phyloP scores from a whole-genome alignment of 2,888 invertebrate species.

The Polylopha cassiicola region DNA sequence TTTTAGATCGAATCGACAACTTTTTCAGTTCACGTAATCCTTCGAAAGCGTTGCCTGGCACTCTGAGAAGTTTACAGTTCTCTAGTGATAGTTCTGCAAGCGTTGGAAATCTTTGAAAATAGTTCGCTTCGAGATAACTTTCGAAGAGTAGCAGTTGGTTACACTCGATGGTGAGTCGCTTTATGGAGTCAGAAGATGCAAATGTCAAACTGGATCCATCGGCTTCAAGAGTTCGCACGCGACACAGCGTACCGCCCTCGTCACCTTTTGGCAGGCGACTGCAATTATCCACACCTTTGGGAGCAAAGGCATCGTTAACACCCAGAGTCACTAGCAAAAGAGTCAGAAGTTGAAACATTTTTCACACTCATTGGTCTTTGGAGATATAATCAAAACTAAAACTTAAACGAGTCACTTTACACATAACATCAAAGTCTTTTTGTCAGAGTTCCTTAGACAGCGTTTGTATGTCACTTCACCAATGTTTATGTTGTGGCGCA shows the following conservation, averaged over 20 bases:
- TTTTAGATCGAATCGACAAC: conserved; percentile 86
- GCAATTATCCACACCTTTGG: conserved; percentile 63
- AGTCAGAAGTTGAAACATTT: conserved; percentile 73
- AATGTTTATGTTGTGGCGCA: conserved; percentile 68
- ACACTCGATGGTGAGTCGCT: conserved; percentile 85
- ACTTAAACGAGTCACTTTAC: conserved; percentile 29
- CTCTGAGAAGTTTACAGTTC: conserved; percentile 87
- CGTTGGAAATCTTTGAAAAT: conserved; percentile 84
- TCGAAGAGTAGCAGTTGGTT: conserved; percentile 87
- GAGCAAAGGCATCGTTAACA: conserved; percentile 66
- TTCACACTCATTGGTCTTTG: conserved; percentile 66
- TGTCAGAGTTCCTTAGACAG: conserved; percentile 40
- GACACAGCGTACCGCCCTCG: conserved; percentile 79
- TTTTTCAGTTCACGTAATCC: conserved; percentile 88
- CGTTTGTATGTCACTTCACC: conserved; percentile 50
- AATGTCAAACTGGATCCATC: conserved; percentile 80
- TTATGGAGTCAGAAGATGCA: conserved; percentile 81
- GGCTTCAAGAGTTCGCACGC: conserved; percentile 82
- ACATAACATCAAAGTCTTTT: conserved; percentile 39
- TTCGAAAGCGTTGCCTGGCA: conserved; percentile 87
- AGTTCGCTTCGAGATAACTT: conserved; percentile 84
- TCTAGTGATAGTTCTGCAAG: conserved; percentile 85
- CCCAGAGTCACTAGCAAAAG: conserved; percentile 72
- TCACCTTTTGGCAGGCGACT: conserved; percentile 59
- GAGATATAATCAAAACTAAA: conserved; percentile 36